phyloP scores from a whole-genome alignment of 2,888 invertebrate genomes.

The Drosophila eohydei region DNA sequence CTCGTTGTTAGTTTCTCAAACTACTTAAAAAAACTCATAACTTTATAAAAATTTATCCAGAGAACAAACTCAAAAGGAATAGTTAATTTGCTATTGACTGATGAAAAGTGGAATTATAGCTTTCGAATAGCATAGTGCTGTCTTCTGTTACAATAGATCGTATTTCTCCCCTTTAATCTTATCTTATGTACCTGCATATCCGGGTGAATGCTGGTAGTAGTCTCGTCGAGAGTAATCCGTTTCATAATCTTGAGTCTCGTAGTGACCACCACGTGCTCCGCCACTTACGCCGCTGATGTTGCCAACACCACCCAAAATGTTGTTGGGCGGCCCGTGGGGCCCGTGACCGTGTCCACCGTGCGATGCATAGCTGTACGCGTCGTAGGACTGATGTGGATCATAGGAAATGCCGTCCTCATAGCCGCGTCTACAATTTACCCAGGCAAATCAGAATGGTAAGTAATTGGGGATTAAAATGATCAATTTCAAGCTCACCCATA shows the following conservation, averaged over 20 bases:
- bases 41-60: no score
- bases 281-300: constrained; percentile 57
- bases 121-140: no score
- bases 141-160: not conserved
- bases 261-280: constrained; percentile 68
- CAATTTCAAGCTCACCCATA: constrained; percentile 86
- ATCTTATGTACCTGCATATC: constrained; percentile 79
- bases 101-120: no score
- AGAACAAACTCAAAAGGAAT: no score
- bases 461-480: not conserved
- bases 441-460: not conserved
- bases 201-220: constrained; percentile 84
- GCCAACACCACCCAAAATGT: constrained; percentile 65
- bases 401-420: constrained; percentile 83
- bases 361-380: constrained; percentile 80
- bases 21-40: no score
- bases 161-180: not conserved
- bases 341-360: constrained; percentile 69
- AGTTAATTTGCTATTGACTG: no score
- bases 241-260: constrained; percentile 84
- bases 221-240: constrained; percentile 83
- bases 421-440: constrained; percentile 68
- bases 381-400: constrained; percentile 82
- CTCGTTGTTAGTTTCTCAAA: no score
- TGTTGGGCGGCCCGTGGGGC: constrained; percentile 72